Evolutionary conservation across 2,113 vertebrate genomes (phyloP).

Genomic region (Uria lomvia): DNA sequence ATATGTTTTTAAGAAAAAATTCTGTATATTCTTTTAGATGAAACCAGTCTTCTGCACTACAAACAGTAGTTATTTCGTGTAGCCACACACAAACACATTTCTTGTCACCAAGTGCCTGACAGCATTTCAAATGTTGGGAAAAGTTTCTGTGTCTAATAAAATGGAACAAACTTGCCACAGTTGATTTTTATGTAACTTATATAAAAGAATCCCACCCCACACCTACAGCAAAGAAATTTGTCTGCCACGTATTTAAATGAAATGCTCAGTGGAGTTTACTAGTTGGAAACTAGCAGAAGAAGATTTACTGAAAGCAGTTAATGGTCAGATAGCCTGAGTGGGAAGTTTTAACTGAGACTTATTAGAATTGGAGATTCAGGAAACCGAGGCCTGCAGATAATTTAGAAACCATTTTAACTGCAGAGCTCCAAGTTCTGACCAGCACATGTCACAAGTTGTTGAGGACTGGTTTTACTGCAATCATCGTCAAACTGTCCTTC

Average conservation of each 20-base stretch:
- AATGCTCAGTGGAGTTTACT: neutral
- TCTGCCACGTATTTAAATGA: neutral
- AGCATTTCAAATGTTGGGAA: neutral
- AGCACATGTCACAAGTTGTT: neutral
- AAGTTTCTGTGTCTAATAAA: neutral
- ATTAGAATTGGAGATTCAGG: neutral
- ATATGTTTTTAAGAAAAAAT: neutral
- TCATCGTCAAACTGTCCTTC: neutral
- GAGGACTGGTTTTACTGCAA: neutral
- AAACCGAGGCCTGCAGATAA: neutral
- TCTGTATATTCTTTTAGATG: neutral
- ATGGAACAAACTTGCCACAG: neutral
- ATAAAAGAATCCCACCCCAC: neutral
- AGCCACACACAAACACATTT: neutral
- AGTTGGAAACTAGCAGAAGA: neutral
- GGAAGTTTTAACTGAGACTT: neutral
- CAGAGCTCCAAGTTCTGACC: neutral
- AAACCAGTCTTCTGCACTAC: neutral
- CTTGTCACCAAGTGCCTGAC: neutral
- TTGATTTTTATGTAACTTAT: neutral
- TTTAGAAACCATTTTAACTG: neutral
- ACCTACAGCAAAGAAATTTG: neutral
- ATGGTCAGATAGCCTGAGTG: neutral
- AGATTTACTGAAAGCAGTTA: neutral
- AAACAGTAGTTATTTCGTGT: neutral